phyloP scores from a whole-genome alignment of 2,888 invertebrate genomes.

The Philonicus albiceps region DNA sequence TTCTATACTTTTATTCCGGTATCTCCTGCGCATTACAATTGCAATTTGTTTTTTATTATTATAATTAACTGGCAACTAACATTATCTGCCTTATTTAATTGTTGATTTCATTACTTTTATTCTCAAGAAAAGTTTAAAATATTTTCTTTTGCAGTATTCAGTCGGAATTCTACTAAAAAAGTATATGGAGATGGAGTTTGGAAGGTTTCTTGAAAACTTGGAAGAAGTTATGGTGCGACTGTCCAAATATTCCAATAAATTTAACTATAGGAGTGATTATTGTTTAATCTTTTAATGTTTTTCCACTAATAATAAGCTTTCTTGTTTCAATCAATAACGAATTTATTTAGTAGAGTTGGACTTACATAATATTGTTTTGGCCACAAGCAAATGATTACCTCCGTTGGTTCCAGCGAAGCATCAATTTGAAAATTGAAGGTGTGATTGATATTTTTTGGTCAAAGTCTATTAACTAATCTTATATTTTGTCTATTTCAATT shows the following conservation, averaged over 20 bases:
- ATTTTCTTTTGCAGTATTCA: background rate
- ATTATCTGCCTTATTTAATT: background rate
- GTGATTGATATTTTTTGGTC: no score
- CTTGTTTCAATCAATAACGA: background rate
- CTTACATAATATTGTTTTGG: no score
- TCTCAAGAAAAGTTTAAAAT: background rate
- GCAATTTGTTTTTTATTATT: background rate
- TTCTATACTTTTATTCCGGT: background rate
- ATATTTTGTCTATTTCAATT: no score
- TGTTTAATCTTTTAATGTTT: background rate
- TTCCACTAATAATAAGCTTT: background rate
- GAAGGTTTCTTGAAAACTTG: slow-evolving; percentile 6
- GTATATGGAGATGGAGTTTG: background rate
- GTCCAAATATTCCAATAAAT: background rate
- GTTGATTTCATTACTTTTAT: background rate
- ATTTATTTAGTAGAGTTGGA: background rate
- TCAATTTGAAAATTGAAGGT: no score
- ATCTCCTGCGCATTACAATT: background rate
- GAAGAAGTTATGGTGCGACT: background rate
- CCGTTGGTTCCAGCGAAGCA: no score
- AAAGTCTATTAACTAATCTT: no score
- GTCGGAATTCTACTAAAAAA: background rate
- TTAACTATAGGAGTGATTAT: background rate
- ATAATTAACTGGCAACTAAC: background rate
- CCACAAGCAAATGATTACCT: no score